These are phyloP conservation scores for Leptobrachium leishanense DNA, from an alignment of 2,113 vertebrate species.

Conservation along the genomic window DNA sequence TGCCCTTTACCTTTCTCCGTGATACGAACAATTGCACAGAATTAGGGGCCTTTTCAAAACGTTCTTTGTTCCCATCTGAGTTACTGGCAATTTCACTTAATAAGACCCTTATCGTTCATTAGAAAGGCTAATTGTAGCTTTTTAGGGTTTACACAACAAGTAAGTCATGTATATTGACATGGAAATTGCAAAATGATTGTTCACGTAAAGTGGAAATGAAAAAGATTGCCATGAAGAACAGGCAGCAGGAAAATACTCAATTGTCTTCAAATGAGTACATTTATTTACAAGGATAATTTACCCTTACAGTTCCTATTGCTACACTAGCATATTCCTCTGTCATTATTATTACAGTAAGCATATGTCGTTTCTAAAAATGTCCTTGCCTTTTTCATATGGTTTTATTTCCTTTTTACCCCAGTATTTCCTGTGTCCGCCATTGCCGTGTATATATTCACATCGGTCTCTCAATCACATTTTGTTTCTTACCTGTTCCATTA, in stretches of 20 bases:
- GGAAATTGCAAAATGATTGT: slow-evolving; percentile 1
- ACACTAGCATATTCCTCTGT: too few species aligned
- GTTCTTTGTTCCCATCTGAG: slow-evolving; percentile 31
- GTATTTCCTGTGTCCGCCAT: too few species aligned
- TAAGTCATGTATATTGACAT: background rate
- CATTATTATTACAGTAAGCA: too few species aligned
- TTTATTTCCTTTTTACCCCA: too few species aligned
- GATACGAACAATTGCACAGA: slow-evolving; percentile 19
- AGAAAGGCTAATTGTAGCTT: slow-evolving; percentile 40
- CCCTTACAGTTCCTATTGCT: background rate
- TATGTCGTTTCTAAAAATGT: too few species aligned
- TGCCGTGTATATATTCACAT: too few species aligned
- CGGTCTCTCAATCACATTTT: too few species aligned
- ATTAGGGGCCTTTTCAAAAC: slow-evolving; percentile 24
- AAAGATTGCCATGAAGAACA: background rate
- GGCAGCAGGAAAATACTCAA: background rate
- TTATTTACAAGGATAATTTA: background rate
- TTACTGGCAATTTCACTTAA: slow-evolving; percentile 24
- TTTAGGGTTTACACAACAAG: slow-evolving; percentile 17
- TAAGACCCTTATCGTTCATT: slow-evolving; percentile 13
- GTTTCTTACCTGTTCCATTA: too few species aligned
- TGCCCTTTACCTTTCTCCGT: slow-evolving; percentile 28
- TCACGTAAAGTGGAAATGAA: background rate
- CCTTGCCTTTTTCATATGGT: too few species aligned
- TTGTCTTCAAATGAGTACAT: background rate